Evolutionary conservation across 1,140 invertebrate genomes (phyloP), one percentile per base, ranked within the genome.

Genomic region (Polypedilum pembai): DNA sequence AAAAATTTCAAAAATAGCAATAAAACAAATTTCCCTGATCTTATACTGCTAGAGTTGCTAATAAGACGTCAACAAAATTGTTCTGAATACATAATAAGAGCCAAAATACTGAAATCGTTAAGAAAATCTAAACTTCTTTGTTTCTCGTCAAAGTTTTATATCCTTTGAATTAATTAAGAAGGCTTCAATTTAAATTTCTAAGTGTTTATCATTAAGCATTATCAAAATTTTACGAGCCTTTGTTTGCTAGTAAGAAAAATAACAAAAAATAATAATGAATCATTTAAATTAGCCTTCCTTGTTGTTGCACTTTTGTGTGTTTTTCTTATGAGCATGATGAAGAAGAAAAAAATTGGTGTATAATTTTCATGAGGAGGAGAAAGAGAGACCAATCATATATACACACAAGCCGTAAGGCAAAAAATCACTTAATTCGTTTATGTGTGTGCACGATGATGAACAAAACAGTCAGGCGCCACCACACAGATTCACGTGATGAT

Each of bases 221-320:
- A 56, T 56, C 45, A 56, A 56, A 56, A 12, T 15, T 15, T 15
- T 15, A 56, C 45, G 7, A 15, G 45, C 15, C 12, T 15, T 15
- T 12, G 15, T n/a, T 33, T 5, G 7, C 45, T 12, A 56, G 8
- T 56, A 56, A 56, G 45, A n/a, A 56, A 33, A n/a, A n/a, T 56
- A 56, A 15, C 3, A 69, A 69, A 4, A 18, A 18, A 21, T 20
- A 69, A 69, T 69, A 69, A 69, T 69, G 65, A 69, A 18, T 69
- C 17, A 20, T 69, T 69, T 69, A 69, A 69, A 69, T 66, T 69
- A 69, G 65, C 20, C 65, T 69, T 69, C 5, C 20, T 69, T 69
- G 17, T 69, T 21, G 20, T 18, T 69, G 65, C 65, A 69, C 20
- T 69, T 18, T 69, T 69, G 65, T 69, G 20, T 69, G 17, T 69